Evolutionary conservation across 2,888 invertebrate genomes (phyloP).

Genomic region (Pteria penguin): DNA sequence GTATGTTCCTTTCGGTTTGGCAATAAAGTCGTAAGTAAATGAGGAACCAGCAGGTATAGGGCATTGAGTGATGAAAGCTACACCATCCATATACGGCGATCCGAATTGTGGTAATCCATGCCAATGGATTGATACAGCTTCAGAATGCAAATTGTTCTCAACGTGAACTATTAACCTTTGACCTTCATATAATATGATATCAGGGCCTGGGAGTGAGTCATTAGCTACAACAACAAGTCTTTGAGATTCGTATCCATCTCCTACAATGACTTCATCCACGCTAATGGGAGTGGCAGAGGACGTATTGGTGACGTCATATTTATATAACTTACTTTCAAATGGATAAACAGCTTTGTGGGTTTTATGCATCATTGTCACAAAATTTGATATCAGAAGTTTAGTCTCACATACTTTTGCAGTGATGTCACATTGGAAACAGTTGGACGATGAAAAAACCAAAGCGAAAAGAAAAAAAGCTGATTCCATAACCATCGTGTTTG

Average conservation of each 20-base stretch:
- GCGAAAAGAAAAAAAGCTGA: no score
- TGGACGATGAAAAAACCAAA: neutral
- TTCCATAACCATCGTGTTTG: no score
- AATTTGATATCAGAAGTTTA: slow-evolving; percentile 20
- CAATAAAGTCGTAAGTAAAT: slow-evolving; percentile 58
- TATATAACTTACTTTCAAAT: slow-evolving; percentile 53
- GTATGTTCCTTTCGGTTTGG: slow-evolving; percentile 44
- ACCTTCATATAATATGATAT: slow-evolving; percentile 69
- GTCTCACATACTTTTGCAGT: slow-evolving; percentile 50
- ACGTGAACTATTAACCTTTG: slow-evolving; percentile 67
- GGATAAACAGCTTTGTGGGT: slow-evolving; percentile 52
- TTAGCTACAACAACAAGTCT: slow-evolving; percentile 68
- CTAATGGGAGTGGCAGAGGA: slow-evolving; percentile 45
- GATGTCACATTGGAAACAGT: slow-evolving; percentile 39
- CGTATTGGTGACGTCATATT: slow-evolving; percentile 57
- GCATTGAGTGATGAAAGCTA: slow-evolving; percentile 63
- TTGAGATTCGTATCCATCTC: slow-evolving; percentile 62
- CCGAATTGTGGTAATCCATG: slow-evolving; percentile 64
- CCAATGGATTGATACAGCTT: slow-evolving; percentile 70
- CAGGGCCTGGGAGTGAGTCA: slow-evolving; percentile 69
- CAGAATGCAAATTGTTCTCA: slow-evolving; percentile 61
- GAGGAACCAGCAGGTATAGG: slow-evolving; percentile 56
- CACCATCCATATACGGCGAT: slow-evolving; percentile 68
- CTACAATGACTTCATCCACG: slow-evolving; percentile 63
- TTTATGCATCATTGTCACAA: slow-evolving; percentile 60